Percentiles rank a stretch among this genome's conserved stretches.
Conservation (phyloP, 2,888 invertebrate species). For the Drosophila bunnanda region DNA sequence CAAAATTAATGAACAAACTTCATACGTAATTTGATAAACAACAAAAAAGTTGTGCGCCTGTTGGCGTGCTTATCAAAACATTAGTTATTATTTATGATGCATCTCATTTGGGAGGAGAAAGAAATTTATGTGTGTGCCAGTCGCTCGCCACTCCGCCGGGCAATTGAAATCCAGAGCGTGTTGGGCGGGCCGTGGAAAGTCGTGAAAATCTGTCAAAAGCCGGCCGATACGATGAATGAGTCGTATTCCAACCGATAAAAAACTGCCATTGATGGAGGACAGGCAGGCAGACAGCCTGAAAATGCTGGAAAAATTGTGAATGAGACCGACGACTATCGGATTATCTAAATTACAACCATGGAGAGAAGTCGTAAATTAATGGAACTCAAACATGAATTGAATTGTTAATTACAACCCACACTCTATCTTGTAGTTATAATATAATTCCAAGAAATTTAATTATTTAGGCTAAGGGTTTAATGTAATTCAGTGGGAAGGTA, state of each 20-base stretch:
- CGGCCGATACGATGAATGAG: conserved; percentile 35
- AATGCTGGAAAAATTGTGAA: conserved; percentile 7
- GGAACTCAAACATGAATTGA: conserved; percentile 15
- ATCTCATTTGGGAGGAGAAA: conserved; percentile 32
- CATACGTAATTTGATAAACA: conserved; percentile 52
- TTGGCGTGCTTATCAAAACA: conserved; percentile 46
- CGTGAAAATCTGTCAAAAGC: conserved; percentile 37
- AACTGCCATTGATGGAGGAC: conserved; percentile 16
- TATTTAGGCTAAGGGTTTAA: not conserved
- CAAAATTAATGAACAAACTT: conserved; percentile 52
- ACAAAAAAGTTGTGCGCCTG: conserved; percentile 39
- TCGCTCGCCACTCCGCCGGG: conserved; percentile 21
- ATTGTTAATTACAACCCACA: not conserved
- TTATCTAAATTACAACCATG: conserved; percentile 34
- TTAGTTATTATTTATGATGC: conserved; percentile 55
- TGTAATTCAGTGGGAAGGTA: too few relatives aligned
- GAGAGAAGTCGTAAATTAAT: conserved; percentile 30
- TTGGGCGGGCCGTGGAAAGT: conserved; percentile 49
- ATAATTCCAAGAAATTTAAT: not conserved
- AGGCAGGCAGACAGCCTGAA: not conserved
- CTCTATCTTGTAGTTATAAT: not conserved
- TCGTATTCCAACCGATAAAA: conserved; percentile 41
- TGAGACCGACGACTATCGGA: conserved; percentile 13
- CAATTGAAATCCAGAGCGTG: conserved; percentile 43
- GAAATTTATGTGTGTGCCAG: conserved; percentile 4